Evolutionary conservation across 2,888 invertebrate species (phyloP).

Genomic region (Zonitis immaculata): DNA sequence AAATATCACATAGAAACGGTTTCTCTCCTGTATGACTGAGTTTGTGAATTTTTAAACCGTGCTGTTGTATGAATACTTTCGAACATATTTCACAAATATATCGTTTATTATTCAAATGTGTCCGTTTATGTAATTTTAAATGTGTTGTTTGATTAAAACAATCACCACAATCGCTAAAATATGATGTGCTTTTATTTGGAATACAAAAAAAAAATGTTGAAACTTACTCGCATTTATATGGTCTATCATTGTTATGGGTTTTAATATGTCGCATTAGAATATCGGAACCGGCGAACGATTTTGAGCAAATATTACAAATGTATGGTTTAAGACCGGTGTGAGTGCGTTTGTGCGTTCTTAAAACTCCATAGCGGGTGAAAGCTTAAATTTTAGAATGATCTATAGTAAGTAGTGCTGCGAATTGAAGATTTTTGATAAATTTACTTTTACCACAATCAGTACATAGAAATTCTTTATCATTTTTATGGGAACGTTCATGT

Average conservation of each 20-base stretch:
- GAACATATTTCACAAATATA: constrained; percentile 36
- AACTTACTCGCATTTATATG: constrained; percentile 8
- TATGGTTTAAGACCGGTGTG: constrained; percentile 10
- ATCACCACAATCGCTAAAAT: background rate
- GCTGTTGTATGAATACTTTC: constrained; percentile 38
- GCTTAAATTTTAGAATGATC: background rate
- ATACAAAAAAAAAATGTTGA: no score
- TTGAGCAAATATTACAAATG: constrained; percentile 11
- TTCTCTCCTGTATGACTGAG: constrained; percentile 39
- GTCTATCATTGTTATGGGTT: constrained; percentile 11
- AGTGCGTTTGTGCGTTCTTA: constrained; percentile 12
- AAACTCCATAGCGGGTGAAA: constrained; percentile 16
- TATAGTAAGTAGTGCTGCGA: background rate
- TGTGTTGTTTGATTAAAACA: background rate
- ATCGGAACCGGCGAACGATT: constrained; percentile 14
- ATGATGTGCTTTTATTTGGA: no score
- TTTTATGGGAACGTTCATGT: constrained; percentile 28
- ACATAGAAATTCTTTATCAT: constrained; percentile 1
- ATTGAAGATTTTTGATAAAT: background rate
- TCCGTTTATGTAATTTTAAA: background rate
- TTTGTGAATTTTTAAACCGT: constrained; percentile 37
- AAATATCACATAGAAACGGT: constrained; percentile 33
- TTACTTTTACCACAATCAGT: constrained; percentile 12
- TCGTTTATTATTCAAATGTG: background rate
- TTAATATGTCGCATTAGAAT: constrained; percentile 9